A percentile compares a stretch with the other conserved stretches of the same genome.
phyloP scores from a whole-genome alignment of 2,113 vertebrate species.

The Ptyas mucosa region DNA sequence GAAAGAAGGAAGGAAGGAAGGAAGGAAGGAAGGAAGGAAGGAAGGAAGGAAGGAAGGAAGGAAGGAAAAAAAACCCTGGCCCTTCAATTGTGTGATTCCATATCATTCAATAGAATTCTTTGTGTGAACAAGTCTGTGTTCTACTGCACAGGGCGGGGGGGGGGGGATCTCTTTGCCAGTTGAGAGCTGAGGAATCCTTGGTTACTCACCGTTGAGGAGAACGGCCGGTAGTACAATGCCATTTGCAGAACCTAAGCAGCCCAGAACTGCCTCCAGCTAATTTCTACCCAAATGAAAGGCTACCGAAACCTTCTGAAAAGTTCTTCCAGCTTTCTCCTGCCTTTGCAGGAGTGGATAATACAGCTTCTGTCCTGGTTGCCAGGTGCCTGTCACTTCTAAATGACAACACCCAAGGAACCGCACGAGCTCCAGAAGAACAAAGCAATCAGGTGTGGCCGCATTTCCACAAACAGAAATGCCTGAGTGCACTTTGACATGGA shows the following conservation, averaged over 20 bases:
- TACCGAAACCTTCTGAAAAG: not conserved
- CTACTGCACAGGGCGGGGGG: not conserved
- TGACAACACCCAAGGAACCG: not conserved
- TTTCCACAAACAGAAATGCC: too few species aligned
- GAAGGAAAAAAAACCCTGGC: not conserved
- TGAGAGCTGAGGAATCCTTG: not conserved
- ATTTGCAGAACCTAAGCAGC: accelerated
- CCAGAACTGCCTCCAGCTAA: accelerated
- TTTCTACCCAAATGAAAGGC: accelerated
- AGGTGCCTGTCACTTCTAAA: conserved; percentile 36
- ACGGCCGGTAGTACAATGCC: conserved; percentile 51
- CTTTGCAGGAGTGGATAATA: not conserved
- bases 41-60: too few species aligned
- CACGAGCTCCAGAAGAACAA: not conserved
- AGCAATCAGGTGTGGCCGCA: not conserved
- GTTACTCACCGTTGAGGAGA: conserved; percentile 49
- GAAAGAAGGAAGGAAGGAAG: too few species aligned
- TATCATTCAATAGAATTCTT: not conserved
- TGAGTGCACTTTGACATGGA: accelerated
- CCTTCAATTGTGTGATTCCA: not conserved
- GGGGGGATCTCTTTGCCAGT: accelerated
- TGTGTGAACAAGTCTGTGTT: not conserved
- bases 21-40: too few species aligned
- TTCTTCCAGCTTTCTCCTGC: not conserved
- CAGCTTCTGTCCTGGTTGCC: conserved; percentile 45